phyloP scores from a whole-genome alignment of 2,113 vertebrate genomes.

The Phyllopteryx taeniolatus region DNA sequence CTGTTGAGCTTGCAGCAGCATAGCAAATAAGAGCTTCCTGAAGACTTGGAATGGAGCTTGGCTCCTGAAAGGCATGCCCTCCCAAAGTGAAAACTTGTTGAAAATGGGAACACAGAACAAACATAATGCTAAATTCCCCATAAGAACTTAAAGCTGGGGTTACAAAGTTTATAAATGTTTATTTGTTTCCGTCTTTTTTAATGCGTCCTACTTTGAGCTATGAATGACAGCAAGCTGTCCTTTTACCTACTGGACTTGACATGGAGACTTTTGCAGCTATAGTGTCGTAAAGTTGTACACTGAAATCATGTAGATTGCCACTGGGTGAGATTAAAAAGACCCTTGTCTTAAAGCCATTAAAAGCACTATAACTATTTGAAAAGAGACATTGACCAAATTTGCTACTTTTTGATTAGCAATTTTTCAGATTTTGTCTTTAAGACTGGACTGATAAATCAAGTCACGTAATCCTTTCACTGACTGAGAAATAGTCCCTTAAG shows the following conservation, averaged over 20 bases:
- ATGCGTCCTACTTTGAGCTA: slow-evolving; percentile 95
- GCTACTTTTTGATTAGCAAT: slow-evolving; percentile 79
- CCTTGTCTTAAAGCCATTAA: slow-evolving; percentile 94
- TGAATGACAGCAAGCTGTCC: slow-evolving; percentile 93
- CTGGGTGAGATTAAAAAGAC: slow-evolving; percentile 98
- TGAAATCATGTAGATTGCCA: slow-evolving; percentile 96
- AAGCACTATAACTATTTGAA: slow-evolving; percentile 87
- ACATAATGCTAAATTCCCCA: slow-evolving; percentile 48
- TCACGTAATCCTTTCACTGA: slow-evolving; percentile 73
- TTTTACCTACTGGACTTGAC: slow-evolving; percentile 90
- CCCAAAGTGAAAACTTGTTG: slow-evolving; percentile 12
- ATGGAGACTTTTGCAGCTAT: slow-evolving; percentile 89
- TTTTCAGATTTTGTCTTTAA: slow-evolving; percentile 86
- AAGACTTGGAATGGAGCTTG: slow-evolving; percentile 45
- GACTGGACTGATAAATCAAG: slow-evolving; percentile 76
- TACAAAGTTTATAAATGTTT: slow-evolving; percentile 92
- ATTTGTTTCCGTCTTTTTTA: slow-evolving; percentile 88
- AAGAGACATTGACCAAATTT: slow-evolving; percentile 88
- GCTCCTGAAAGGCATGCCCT: slow-evolving; percentile 33
- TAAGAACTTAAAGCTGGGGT: slow-evolving; percentile 79
- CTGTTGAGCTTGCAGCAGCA: slow-evolving; percentile 32
- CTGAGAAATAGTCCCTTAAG: slow-evolving; percentile 81
- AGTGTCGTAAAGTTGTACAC: slow-evolving; percentile 91
- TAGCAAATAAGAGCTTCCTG: slow-evolving; percentile 43
- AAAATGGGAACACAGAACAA: slow-evolving; percentile 38